Evolutionary conservation across 2,113 vertebrate genomes (phyloP), one percentile per base, ranked within the genome.

Genomic region (Parus major): DNA sequence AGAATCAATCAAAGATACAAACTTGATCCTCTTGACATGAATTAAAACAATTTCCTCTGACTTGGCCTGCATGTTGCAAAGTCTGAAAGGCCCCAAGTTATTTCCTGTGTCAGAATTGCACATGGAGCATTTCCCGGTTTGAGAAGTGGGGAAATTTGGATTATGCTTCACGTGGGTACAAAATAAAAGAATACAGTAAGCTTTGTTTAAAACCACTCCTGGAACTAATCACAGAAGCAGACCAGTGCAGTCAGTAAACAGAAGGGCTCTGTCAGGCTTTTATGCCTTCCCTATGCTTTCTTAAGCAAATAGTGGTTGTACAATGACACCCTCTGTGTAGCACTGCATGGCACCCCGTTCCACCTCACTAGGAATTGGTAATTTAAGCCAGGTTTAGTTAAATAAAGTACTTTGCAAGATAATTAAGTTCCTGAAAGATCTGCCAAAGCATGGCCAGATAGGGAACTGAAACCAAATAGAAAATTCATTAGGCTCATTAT

Each of bases 11-110:
- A 35, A 46, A 86, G 76, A 27, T 12, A 44, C 2, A 70, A 49
- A 24, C 28, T 72, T 10, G 29, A 39, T 29, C 9, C 25, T 19
- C 13, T 6, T 83, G 44, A 72, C 18, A 59, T 9, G 8, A 63
- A 49, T 23, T 72, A 25, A 41, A 70, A 65, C 5, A 4, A 16
- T 39, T 64, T 63, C 63, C 18, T 27, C 44, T 61, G 22, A 20
- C 28, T 35, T 61, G 31, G 19, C 22, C 41, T 63, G 25, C n/a
- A 5, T 3, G 25, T 17, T 27, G 20, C 18, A 18, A 56, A 46
- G 59, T 64, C 18, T 20, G 36, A 53, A 82, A 50, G 2, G 3
- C 33, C 1, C 0, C 2, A 3, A 42, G 13, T 50, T 47, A 22
- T 8, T n/a, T 29, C 25, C 22, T 36, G 2, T 36, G 39, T 33